Evolutionary conservation across 2,888 invertebrate genomes (phyloP), one percentile per base, ranked within the genome.

Genomic region (Lasioglossum calceatum): DNA sequence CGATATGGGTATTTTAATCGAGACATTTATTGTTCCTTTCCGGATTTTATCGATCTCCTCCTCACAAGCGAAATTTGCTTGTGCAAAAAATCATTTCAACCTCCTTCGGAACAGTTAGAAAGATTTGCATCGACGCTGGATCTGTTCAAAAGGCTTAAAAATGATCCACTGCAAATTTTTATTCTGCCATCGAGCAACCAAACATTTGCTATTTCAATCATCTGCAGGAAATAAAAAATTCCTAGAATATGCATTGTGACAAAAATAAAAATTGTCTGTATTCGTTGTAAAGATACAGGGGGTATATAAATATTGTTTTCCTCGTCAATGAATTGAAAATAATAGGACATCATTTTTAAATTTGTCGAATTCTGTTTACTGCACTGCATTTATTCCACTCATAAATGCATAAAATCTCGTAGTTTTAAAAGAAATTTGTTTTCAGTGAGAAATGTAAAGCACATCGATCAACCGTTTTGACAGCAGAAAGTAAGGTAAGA

Each of bases 1-100:
- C 72, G 78, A 81, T 78, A 76, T 44, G 81, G 71, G 78, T 81
- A 79, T 86, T 86, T 79, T 86, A 73, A 76, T 67, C 5, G 36
- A 23, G 27, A 1, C 16, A 78, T 73, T 76, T 78, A 77, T 70
- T 70, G 81, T 77, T 50, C 27, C 44, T 75, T 39, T 47, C 23
- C 8, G 3, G n/a, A 39, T 58, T 70, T n/a, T 64, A 54, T 47
- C 10, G 14, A 32, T 76, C 67, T 7, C 14, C 61, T 70, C 19
- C 4, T n/a, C 5, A 0, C 10, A 67, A 7, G 39, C 44, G 14
- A n/a, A 72, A 23, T 42, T 64, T 32, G 16, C 19, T 32, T 8
- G 16, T 2, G 3, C 32, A 8, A 64, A 64, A 32, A 8, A 32
- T 64, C 19, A 4, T 32, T 19, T 32, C 64, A 8, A 3, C 8